These are phyloP conservation scores for Pipistrellus nathusii DNA, from an alignment of 2,797 vertebrate species.

Conservation along the genomic window DNA sequence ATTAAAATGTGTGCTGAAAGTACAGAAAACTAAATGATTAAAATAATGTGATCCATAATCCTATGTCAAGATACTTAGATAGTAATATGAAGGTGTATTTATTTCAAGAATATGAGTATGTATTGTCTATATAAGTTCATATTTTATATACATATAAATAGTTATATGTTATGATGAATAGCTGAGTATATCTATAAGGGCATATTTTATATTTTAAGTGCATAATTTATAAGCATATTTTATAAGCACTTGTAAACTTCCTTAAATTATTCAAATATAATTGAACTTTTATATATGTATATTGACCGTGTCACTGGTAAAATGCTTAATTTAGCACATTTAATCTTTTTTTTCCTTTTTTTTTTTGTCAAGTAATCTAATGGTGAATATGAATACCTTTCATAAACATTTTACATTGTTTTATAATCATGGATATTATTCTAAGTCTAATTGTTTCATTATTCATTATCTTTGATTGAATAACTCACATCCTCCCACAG, in stretches of 20 bases:
- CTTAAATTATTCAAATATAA: constrained; percentile 12
- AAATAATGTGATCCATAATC: constrained; percentile 15
- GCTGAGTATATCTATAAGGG: neutral
- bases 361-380: neutral
- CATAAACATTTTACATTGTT: neutral
- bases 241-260: neutral
- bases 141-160: neutral
- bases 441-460: neutral
- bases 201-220: neutral
- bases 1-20: constrained; percentile 21
- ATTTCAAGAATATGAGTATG: neutral
- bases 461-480: neutral
- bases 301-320: neutral
- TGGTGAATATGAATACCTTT: neutral
- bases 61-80: neutral
- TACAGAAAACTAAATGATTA: neutral
- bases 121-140: neutral
- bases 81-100: neutral
- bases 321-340: neutral
- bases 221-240: neutral
- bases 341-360: neutral
- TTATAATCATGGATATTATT: neutral
- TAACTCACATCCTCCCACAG: neutral
- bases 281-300: neutral
- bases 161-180: neutral